Conservation (phyloP, 2,113 vertebrate species). For the Bubo blakistoni region DNA sequence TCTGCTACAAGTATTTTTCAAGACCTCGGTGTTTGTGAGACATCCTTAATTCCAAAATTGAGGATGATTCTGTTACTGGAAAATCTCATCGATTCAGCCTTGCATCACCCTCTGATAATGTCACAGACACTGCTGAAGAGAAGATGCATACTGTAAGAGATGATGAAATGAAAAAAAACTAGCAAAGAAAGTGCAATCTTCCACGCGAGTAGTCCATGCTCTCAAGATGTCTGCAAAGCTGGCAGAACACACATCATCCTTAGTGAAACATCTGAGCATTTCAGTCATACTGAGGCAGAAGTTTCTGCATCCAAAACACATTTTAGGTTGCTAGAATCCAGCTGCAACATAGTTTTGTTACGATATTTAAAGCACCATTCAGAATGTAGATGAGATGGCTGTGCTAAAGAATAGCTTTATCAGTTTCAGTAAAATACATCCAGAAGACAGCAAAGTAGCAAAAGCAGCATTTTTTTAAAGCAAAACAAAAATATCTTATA, state of each 20-base stretch:
- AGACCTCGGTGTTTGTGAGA: not conserved
- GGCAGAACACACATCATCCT: not conserved
- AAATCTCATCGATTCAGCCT: not conserved
- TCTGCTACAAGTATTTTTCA: not conserved
- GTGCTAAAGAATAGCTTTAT: not conserved
- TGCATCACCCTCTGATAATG: not conserved
- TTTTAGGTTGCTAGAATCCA: slow-evolving; percentile 12
- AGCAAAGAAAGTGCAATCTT: not conserved
- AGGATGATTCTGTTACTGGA: not conserved
- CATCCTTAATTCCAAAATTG: not conserved
- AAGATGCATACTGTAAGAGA: not conserved
- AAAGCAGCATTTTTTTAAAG: not conserved
- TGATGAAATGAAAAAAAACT: not conserved
- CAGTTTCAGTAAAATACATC: not conserved
- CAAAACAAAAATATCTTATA: not conserved
- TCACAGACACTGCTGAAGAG: not conserved
- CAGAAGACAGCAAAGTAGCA: not conserved
- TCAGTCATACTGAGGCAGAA: not conserved
- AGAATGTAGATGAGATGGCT: slow-evolving; percentile 7
- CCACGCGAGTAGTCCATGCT: not conserved
- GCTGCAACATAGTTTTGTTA: not conserved
- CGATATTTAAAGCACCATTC: not conserved
- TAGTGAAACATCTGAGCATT: not conserved
- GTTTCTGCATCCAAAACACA: not conserved
- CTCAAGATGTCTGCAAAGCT: not conserved